A percentile compares a stretch with the other conserved stretches of the same genome.
phyloP scores from a whole-genome alignment of 2,888 invertebrate genomes.

The Metallyticus violacea region DNA sequence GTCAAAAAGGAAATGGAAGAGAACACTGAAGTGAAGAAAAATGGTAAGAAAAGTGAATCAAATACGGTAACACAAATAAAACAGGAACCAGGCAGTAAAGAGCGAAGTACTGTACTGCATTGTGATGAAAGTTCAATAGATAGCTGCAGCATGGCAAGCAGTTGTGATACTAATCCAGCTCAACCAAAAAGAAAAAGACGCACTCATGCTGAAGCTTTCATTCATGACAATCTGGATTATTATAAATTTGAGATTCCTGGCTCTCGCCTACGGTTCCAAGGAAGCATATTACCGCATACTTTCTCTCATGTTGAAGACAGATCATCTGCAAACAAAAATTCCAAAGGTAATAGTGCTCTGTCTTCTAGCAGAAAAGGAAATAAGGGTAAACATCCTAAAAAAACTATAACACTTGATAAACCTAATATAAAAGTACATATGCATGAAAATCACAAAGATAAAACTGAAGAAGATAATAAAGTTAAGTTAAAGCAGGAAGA shows the following conservation, averaged over 20 bases:
- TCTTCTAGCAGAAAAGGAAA: neutral
- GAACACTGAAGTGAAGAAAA: neutral
- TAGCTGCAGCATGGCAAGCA: constrained; percentile 23
- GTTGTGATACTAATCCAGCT: constrained; percentile 20
- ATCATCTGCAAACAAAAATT: constrained; percentile 28
- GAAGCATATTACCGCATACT: constrained; percentile 5
- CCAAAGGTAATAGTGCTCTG: neutral
- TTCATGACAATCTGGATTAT: constrained; percentile 58
- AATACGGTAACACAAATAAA: neutral
- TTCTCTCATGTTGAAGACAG: neutral
- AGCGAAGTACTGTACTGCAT: neutral
- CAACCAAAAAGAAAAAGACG: constrained; percentile 46
- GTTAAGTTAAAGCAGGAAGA: constrained; percentile 18
- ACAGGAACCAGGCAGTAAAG: neutral
- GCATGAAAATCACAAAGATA: constrained; percentile 35
- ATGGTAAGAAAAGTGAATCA: neutral
- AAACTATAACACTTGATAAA: neutral
- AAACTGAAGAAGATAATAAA: constrained; percentile 45
- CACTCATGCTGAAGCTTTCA: constrained; percentile 57
- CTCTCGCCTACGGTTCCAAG: constrained; percentile 49
- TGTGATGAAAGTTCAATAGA: constrained; percentile 25
- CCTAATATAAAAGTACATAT: neutral
- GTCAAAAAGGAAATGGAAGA: neutral
- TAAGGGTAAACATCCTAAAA: neutral
- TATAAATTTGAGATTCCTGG: constrained; percentile 53